phyloP scores from a whole-genome alignment of 2,888 invertebrate genomes.

The Tenthredo notha region DNA sequence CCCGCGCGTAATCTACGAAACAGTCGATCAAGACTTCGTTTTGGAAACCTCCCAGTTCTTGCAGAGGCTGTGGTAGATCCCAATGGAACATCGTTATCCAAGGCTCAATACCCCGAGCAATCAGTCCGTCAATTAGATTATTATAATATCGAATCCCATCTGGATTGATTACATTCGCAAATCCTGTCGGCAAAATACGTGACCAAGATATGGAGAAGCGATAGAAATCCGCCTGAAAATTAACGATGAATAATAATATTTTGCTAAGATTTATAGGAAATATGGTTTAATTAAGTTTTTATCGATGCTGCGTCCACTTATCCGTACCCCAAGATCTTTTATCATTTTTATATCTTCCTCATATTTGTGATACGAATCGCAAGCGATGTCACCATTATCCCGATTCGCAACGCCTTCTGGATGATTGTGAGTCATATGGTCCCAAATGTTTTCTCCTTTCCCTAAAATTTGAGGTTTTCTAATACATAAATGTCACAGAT shows the following conservation, averaged over 20 bases:
- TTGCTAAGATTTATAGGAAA: neutral
- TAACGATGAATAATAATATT: neutral
- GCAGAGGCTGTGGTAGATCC: constrained; percentile 85
- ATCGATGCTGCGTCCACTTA: neutral
- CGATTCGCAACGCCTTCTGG: constrained; percentile 80
- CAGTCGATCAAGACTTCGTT: constrained; percentile 83
- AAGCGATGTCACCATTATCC: constrained; percentile 84
- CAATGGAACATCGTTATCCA: constrained; percentile 87
- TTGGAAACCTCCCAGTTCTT: constrained; percentile 84
- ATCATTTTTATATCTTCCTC: constrained; percentile 76
- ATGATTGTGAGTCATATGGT: constrained; percentile 80
- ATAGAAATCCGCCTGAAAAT: constrained; percentile 80
- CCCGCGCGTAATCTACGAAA: constrained; percentile 82
- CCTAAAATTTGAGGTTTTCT: constrained; percentile 77
- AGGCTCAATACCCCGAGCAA: constrained; percentile 83
- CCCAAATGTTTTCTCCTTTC: constrained; percentile 84
- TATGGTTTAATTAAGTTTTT: neutral
- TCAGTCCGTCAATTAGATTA: constrained; percentile 75
- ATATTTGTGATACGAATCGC: constrained; percentile 85
- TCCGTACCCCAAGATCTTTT: constrained; percentile 59
- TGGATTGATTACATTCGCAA: constrained; percentile 62
- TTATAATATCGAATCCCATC: constrained; percentile 78
- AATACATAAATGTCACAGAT: neutral
- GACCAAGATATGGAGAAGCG: constrained; percentile 89
- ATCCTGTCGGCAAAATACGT: constrained; percentile 86